Base-by-base conservation (phyloP, 2,113 vertebrate species). In the Empidonax traillii region DNA sequence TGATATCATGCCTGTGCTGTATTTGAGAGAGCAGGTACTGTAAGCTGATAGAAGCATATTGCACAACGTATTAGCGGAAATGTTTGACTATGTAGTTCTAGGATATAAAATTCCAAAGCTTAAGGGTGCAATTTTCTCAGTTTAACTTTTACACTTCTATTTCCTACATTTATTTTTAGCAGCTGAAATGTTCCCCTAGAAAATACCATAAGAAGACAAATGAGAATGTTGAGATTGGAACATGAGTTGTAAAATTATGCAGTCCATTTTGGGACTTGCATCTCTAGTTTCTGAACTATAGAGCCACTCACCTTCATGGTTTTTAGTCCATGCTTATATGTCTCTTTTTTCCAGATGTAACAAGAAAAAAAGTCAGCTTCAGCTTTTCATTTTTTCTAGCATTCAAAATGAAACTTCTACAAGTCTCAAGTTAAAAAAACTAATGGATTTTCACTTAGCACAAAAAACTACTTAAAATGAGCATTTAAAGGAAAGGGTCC, bases 361-460 rank as follows among this genome's bases (percentile, higher is more conserved):
- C 37, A 59, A 35, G 73, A 86, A 66, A 59, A 61, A 55, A 90
- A 82, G 62, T n/a, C 37, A 80, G 16, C 27, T 56, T 72, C 28
- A 73, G 8, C 5, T 35, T 83, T 91, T 85, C 15, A 28, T 39
- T 25, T 5, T 23, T 30, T 80, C 21, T 66, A 89, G 21, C 19
- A 53, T 53, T 23, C 15, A 69, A 97, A 96, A 93, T 77, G 18
- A 95, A 94, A 66, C 8, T 35, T 92, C 65, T 91, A 12, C 73
- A 92, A 96, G n/a, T 72, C 81, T 80, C 23, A 43, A 67, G 22
- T 63, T 22, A 52, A 68, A 78, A 89, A 67, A 30, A 53, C 11
- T 22, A 77, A 63, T 28, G 35, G 6, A 37, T 76, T 72, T 94
- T 89, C 28, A 10, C 5, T 68, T 93, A 65, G 23, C 21, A 46